Percentiles rank a stretch among this genome's conserved stretches.
These are phyloP conservation scores for Lutjanus campechanus DNA, from an alignment of 2,797 vertebrate species.

Conservation along the genomic window DNA sequence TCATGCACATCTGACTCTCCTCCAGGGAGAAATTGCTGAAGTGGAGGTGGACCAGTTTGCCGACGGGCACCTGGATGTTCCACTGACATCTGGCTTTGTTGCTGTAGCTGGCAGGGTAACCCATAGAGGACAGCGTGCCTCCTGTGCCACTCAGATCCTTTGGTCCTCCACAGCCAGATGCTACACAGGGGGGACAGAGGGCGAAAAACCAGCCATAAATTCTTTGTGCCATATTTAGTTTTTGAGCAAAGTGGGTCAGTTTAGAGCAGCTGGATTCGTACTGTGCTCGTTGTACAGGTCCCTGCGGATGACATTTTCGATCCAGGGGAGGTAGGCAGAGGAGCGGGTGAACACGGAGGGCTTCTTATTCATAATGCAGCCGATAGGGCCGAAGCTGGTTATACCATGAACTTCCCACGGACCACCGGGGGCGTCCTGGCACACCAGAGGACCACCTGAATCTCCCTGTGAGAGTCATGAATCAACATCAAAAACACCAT, in stretches of 20 bases:
- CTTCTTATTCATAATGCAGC: conserved; percentile 88
- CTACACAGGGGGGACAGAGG: conserved; percentile 63
- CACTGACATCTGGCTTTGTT: conserved; percentile 83
- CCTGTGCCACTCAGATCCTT: conserved; percentile 74
- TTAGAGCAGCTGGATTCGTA: conserved; percentile 61
- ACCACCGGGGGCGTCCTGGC: conserved; percentile 69
- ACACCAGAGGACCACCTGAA: conserved; percentile 87
- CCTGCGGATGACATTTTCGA: conserved; percentile 81
- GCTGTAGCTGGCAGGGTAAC: conserved; percentile 79
- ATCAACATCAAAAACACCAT: conserved; percentile 10
- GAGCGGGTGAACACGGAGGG: conserved; percentile 87
- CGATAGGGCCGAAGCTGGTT: conserved; percentile 88
- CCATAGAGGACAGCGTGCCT: conserved; percentile 83
- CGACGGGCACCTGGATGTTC: conserved; percentile 80
- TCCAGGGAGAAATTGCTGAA: conserved; percentile 86
- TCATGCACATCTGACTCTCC: conserved; percentile 81
- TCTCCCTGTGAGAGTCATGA: conserved; percentile 79
- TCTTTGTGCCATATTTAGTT: conserved; percentile 24
- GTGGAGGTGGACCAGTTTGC: conserved; percentile 82
- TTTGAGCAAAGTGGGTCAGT: conserved; percentile 27
- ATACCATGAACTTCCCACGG: conserved; percentile 87
- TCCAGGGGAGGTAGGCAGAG: conserved; percentile 86
- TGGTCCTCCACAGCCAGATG: conserved; percentile 83
- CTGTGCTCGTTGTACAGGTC: conserved; percentile 81
- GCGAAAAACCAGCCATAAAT: conserved; percentile 28